A percentile compares a stretch with the other conserved stretches of the same genome.
Conservation (phyloP, 2,888 invertebrate genomes). For the Dolichomitus sp. region DNA sequence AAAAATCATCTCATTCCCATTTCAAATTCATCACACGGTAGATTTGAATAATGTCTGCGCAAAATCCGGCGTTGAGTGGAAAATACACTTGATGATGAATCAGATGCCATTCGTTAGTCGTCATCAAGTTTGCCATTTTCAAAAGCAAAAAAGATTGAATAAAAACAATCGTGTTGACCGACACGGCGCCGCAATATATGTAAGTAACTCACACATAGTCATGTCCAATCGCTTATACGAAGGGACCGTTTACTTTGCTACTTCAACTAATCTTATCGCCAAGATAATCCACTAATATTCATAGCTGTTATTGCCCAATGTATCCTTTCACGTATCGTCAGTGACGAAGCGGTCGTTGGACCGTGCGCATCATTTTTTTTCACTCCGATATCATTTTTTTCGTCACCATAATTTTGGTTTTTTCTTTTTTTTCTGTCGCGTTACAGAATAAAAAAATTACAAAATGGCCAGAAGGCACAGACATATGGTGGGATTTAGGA, state of each 20-base stretch:
- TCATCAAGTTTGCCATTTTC: background rate
- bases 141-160: slow-evolving; percentile 10
- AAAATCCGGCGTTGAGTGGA: background rate
- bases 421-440: background rate
- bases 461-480: slow-evolving; percentile 79
- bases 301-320: slow-evolving; percentile 61
- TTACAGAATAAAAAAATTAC: background rate
- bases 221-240: slow-evolving; percentile 14
- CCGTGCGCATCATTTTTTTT: slow-evolving; percentile 25
- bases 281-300: slow-evolving; percentile 69
- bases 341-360: slow-evolving; percentile 58
- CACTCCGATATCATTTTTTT: background rate
- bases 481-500: slow-evolving; percentile 78
- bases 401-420: background rate
- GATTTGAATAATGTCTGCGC: background rate
- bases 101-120: background rate
- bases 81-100: background rate
- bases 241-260: slow-evolving; percentile 59
- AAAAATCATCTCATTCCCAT: background rate
- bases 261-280: slow-evolving; percentile 68
- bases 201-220: slow-evolving; percentile 1
- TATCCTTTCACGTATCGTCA: slow-evolving; percentile 62
- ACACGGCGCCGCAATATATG: slow-evolving; percentile 29
- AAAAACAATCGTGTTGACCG: slow-evolving; percentile 3
- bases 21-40: background rate